Conservation (phyloP, 2,113 vertebrate genomes). For the Gasterosteus aculeatus region DNA sequence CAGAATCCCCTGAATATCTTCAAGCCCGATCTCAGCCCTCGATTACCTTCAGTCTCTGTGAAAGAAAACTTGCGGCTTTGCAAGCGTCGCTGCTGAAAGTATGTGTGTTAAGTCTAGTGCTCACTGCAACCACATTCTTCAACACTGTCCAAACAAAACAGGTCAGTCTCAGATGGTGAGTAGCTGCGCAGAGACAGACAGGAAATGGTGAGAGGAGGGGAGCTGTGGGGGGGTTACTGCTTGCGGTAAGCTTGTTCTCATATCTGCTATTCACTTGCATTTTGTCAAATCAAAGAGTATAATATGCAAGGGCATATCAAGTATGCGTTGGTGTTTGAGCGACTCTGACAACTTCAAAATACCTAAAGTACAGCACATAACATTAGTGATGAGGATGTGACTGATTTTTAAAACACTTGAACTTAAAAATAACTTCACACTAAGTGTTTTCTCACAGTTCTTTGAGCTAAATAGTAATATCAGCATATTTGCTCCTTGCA, state of each 20-base stretch:
- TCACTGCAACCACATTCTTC: slow-evolving; percentile 72
- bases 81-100: slow-evolving; percentile 29
- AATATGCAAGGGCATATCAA: slow-evolving; percentile 23
- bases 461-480: background rate
- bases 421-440: background rate
- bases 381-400: background rate
- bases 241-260: slow-evolving; percentile 42
- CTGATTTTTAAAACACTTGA: background rate
- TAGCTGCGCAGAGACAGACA: slow-evolving; percentile 67
- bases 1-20: too few species aligned
- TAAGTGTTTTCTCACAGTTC: background rate
- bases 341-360: slow-evolving; percentile 7
- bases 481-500: background rate
- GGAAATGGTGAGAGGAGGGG: slow-evolving; percentile 69
- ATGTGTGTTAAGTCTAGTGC: slow-evolving; percentile 39
- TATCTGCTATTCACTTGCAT: slow-evolving; percentile 35
- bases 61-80: slow-evolving; percentile 48
- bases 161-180: slow-evolving; percentile 65
- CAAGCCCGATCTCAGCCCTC: background rate
- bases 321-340: background rate
- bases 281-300: slow-evolving; percentile 9
- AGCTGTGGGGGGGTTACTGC: background rate
- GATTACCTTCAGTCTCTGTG: slow-evolving; percentile 19
- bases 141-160: slow-evolving; percentile 77
- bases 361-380: too few species aligned